Evolutionary conservation across 2,113 vertebrate genomes (phyloP).

Genomic region (Corynorhinus townsendii): DNA sequence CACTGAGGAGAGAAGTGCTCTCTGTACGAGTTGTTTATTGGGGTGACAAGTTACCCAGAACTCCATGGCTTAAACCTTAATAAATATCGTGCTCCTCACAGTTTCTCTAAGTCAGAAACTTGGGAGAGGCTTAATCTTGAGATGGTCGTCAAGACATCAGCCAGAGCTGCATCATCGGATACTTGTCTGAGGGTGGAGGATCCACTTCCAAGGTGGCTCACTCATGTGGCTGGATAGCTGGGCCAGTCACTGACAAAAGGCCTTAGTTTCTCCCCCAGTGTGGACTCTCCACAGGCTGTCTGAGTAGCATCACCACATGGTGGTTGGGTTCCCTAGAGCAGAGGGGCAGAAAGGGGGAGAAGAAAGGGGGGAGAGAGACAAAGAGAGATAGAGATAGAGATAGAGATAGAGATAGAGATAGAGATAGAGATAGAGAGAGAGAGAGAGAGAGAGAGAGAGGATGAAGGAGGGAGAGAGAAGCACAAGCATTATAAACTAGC

Average conservation of each 20-base stretch:
- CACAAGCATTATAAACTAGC: background rate
- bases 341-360: too few relatives aligned
- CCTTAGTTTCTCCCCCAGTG: background rate
- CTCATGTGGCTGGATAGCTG: background rate
- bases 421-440: background rate
- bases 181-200: background rate
- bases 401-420: too few relatives aligned
- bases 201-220: background rate
- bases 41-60: background rate
- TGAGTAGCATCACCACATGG: background rate
- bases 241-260: background rate
- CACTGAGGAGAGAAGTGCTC: background rate
- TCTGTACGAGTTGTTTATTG: background rate
- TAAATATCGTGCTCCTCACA: background rate
- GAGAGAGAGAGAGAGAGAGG: too few relatives aligned
- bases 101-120: background rate
- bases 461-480: background rate
- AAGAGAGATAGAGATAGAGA: background rate
- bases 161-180: background rate
- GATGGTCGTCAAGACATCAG: background rate
- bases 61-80: background rate
- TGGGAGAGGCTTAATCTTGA: background rate
- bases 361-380: background rate
- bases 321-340: background rate
- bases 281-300: background rate